Base-by-base conservation (phyloP, 2,797 vertebrate species). In the Dendrocincla fuliginosa region DNA sequence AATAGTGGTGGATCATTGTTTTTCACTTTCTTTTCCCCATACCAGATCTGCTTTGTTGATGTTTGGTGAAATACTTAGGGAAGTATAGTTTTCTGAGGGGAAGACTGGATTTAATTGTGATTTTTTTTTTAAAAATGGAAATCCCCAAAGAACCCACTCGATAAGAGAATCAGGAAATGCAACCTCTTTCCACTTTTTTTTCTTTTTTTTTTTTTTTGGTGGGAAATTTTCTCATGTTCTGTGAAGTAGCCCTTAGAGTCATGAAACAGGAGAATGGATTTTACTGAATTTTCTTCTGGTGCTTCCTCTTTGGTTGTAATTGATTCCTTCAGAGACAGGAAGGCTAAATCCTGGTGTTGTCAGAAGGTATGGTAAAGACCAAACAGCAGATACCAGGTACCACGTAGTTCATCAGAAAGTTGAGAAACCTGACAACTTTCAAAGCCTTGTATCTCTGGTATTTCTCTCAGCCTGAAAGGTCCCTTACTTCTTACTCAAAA, bases 1-100 rank as follows among this genome's bases (percentile, higher is more conserved):
- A 47, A 64, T 68, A 83, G 70, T 41, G 57, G 42, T 28, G 24
- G 2, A 35, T 57, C 13, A 4, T 59, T 83, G 14, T 42, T 82
- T 49, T 74, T 60, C 11, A 57, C 10, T 84, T 95, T 90, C 32
- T 79, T 94, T 93, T 89, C 64, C 39, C 15, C 13, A 2, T 61
- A 57, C 50, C 23, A 55, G 20, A 52, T 79, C 59, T 84, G 25
- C 42, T 84, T 47, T 61, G 44, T 77, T 91, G 68, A 47, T 16
- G 2, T 71, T 37, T 80, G 33, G 37, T 80, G 49, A 87, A 44
- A 49, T 63, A 79, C 83, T 94, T 93, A 78, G 53, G 75, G 95
- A 96, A 96, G 81, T 68, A 25, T 2, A 7, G 1, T 71, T 76
- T 91, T 90, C 92, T 89, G 42, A 87, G 39, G 39, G 59, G 67